Conservation (phyloP, 1,140 invertebrate species). For the Drosophila chauvacae region DNA sequence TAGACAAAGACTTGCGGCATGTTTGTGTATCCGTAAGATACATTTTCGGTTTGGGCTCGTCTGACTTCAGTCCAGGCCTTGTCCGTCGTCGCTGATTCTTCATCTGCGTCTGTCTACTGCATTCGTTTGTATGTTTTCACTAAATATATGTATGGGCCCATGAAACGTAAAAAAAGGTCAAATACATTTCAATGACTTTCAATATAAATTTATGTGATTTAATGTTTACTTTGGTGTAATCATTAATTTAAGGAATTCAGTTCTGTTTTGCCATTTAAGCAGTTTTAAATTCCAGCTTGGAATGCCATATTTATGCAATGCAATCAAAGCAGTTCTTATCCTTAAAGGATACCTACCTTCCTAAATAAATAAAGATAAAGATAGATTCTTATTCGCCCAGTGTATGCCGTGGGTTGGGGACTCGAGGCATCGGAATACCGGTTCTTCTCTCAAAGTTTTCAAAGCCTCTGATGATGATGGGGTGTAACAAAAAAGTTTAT, state of each 20-base stretch:
- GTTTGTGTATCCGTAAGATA: conserved; percentile 81
- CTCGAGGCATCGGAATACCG: conserved; percentile 52
- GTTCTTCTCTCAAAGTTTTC: conserved; percentile 55
- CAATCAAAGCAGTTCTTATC: neutral
- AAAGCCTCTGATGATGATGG: conserved; percentile 42
- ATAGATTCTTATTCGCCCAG: neutral
- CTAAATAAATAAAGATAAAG: neutral
- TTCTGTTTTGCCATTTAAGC: neutral
- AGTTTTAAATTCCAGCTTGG: no score
- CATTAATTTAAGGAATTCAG: neutral
- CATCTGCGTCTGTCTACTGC: conserved; percentile 46
- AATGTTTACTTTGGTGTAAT: neutral
- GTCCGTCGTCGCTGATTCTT: conserved; percentile 13
- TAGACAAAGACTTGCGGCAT: conserved; percentile 78
- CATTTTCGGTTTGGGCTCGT: conserved; percentile 64
- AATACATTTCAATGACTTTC: neutral
- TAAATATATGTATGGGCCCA: neutral
- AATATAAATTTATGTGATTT: neutral
- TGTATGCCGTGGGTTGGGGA: neutral
- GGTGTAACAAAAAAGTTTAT: conserved; percentile 50
- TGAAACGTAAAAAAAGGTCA: neutral
- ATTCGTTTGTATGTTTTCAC: conserved; percentile 19
- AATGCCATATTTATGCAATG: no score
- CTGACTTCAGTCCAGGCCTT: conserved; percentile 21
- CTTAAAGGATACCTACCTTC: neutral